These are phyloP conservation scores for Hypothenemus hampei DNA, from an alignment of 1,140 invertebrate species.

Conservation along the genomic window DNA sequence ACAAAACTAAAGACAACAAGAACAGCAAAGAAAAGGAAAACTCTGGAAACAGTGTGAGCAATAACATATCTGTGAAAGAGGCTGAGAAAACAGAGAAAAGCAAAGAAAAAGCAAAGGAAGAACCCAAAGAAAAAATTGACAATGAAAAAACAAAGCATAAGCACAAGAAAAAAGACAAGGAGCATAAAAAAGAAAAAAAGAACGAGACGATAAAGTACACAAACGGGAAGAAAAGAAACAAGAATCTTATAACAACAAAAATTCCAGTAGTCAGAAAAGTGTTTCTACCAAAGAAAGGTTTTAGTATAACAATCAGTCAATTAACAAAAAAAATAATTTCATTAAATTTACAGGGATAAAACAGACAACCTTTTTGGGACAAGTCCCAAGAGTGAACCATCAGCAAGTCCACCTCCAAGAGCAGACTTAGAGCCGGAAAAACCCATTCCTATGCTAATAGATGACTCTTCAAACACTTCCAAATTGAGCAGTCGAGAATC, in stretches of 20 bases:
- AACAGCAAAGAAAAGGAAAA: constrained; percentile 32
- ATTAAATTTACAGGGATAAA: constrained; percentile 23
- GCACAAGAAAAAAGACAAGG: constrained; percentile 40
- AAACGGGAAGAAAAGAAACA: constrained; percentile 6
- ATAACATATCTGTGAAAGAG: constrained; percentile 19
- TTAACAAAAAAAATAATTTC: not conserved
- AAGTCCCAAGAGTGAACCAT: constrained; percentile 30
- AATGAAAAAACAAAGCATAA: constrained; percentile 39
- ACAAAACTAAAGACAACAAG: constrained; percentile 38
- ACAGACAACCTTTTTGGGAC: constrained; percentile 29
- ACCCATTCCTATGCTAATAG: constrained; percentile 25
- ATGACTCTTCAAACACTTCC: constrained; percentile 27
- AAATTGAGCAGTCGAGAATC: constrained; percentile 27
- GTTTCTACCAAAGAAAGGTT: constrained; percentile 19
- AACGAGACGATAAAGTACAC: constrained; percentile 30
- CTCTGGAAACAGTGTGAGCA: constrained; percentile 14
- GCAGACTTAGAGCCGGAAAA: constrained; percentile 20
- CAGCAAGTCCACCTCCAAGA: constrained; percentile 11
- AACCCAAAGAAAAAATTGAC: constrained; percentile 24
- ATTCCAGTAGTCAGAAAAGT: constrained; percentile 6
- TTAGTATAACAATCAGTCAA: not conserved
- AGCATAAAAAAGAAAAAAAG: constrained; percentile 35
- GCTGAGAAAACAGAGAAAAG: constrained; percentile 28
- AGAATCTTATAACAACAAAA: constrained; percentile 18
- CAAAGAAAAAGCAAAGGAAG: constrained; percentile 30